phyloP scores from a whole-genome alignment of 1,140 invertebrate genomes.

The Drosophila bocqueti region DNA sequence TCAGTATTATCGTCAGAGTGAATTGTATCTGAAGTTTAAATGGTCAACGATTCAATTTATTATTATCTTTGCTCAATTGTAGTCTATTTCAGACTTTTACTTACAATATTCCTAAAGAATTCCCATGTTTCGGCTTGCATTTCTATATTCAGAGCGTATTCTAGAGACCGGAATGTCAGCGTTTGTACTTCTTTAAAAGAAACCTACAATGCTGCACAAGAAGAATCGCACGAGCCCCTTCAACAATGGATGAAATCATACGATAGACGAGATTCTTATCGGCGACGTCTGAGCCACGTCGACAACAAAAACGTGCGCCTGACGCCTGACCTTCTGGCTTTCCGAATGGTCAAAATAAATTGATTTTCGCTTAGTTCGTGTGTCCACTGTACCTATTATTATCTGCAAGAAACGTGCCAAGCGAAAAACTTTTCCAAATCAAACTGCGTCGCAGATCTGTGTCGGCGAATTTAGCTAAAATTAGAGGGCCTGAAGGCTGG shows the following conservation, averaged over 20 bases:
- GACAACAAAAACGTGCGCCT: slow-evolving; percentile 5
- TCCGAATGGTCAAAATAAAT: background rate
- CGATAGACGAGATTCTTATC: slow-evolving; percentile 41
- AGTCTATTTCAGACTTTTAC: background rate
- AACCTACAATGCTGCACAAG: background rate
- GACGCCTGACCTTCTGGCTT: background rate
- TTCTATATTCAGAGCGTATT: slow-evolving; percentile 21
- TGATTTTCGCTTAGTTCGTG: background rate
- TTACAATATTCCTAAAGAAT: background rate
- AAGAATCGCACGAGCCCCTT: slow-evolving; percentile 4
- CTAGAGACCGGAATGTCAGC: background rate
- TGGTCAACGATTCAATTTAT: background rate
- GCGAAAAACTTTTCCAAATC: slow-evolving; percentile 47
- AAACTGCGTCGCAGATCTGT: slow-evolving; percentile 46
- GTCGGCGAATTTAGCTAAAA: slow-evolving; percentile 48
- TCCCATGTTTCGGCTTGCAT: background rate
- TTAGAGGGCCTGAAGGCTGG: slow-evolving; percentile 30
- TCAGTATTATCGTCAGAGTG: background rate
- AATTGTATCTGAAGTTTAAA: background rate
- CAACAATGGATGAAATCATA: slow-evolving; percentile 13
- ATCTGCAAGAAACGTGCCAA: slow-evolving; percentile 49
- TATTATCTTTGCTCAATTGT: background rate
- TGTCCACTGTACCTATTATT: slow-evolving; percentile 28
- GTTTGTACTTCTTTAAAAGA: background rate
- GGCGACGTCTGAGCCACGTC: slow-evolving; percentile 18